These are phyloP conservation scores for Drosophila cognata DNA, from an alignment of 2,888 invertebrate species.

Conservation along the genomic window DNA sequence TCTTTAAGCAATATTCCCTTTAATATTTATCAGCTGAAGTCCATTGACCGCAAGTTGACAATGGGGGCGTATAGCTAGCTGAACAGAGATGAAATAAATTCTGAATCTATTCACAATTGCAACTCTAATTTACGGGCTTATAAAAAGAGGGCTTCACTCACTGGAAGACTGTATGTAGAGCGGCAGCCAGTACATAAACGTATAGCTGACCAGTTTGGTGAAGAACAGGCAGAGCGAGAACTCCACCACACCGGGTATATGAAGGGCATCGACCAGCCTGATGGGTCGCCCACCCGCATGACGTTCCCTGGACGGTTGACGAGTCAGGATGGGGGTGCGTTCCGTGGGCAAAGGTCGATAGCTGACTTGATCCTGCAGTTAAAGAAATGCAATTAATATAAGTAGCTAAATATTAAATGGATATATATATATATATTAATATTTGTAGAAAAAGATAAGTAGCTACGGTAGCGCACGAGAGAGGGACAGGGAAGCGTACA, in stretches of 20 bases:
- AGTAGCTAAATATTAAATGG: background rate
- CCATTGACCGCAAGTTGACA: background rate
- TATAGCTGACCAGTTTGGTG: constrained; percentile 98
- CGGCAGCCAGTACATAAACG: constrained; percentile 98
- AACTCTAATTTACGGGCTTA: background rate
- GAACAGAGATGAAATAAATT: background rate
- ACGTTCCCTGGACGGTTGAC: constrained; percentile 31
- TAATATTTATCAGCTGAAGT: background rate
- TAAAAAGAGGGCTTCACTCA: constrained; percentile 85
- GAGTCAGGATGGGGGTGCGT: constrained; percentile 82
- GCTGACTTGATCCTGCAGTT: constrained; percentile 80
- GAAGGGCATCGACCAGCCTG: constrained; percentile 87
- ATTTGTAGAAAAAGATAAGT: background rate
- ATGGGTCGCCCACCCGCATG: constrained; percentile 70
- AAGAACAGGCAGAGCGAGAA: constrained; percentile 97
- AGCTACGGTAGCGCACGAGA: constrained; percentile 13
- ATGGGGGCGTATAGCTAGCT: background rate
- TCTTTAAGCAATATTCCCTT: background rate
- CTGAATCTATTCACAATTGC: background rate
- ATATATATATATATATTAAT: background rate
- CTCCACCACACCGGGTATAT: constrained; percentile 96
- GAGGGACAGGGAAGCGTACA: background rate
- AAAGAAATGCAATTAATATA: background rate
- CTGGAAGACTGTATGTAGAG: constrained; percentile 93
- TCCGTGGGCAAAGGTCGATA: constrained; percentile 83